These are phyloP conservation scores for Ciconia stormi DNA, from an alignment of 2,113 vertebrate genomes.

Conservation along the genomic window DNA sequence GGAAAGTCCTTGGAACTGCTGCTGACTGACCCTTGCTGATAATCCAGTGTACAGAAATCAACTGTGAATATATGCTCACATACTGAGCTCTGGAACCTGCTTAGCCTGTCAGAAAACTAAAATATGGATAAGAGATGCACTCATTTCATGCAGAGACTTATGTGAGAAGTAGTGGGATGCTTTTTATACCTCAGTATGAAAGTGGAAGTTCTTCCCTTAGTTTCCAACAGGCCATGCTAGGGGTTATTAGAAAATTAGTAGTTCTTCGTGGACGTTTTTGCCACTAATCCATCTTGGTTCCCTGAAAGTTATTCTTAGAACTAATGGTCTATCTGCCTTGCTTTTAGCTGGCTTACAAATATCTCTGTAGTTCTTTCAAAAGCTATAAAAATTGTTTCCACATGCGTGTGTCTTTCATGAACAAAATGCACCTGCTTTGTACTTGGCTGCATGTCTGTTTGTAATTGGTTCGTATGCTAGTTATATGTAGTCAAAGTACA, in stretches of 20 bases:
- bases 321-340: neutral
- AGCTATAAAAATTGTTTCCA: neutral
- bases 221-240: neutral
- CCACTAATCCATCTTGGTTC: neutral
- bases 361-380: neutral
- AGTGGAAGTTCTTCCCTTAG: neutral
- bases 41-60: neutral
- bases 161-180: neutral
- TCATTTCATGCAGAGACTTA: neutral
- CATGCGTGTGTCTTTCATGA: neutral
- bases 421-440: neutral
- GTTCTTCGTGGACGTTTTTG: neutral
- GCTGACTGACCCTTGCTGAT: neutral
- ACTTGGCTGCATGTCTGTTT: neutral
- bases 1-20: neutral
- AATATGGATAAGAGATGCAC: neutral
- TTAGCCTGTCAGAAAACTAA: neutral
- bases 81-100: neutral
- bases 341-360: neutral
- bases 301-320: neutral
- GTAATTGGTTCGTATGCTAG: neutral
- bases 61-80: neutral
- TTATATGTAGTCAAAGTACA: neutral
- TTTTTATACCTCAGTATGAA: neutral
- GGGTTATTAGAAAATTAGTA: neutral